These are phyloP conservation scores for Paguma larvata DNA, from an alignment of 2,797 vertebrate species.

Conservation along the genomic window DNA sequence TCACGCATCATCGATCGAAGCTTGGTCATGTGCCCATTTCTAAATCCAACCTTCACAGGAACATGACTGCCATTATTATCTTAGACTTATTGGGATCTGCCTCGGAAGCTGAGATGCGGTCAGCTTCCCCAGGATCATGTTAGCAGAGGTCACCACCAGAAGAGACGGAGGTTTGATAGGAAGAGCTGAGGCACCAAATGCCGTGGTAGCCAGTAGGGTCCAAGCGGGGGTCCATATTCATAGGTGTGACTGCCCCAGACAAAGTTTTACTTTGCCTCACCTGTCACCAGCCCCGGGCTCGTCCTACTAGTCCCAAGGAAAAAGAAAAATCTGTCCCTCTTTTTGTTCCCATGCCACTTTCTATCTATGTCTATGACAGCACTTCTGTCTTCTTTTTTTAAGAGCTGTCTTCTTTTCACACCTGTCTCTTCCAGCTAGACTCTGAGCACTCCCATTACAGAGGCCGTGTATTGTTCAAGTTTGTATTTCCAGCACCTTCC, in stretches of 20 bases:
- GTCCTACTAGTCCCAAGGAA: not conserved
- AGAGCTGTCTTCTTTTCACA: not conserved
- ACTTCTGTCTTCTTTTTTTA: not conserved
- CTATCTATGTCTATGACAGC: not conserved
- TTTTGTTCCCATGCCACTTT: not conserved
- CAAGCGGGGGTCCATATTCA: not conserved
- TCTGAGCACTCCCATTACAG: not conserved
- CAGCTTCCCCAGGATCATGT: not conserved
- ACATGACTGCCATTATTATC: not conserved
- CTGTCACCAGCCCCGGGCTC: not conserved
- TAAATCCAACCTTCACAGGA: not conserved
- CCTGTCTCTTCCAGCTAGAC: not conserved
- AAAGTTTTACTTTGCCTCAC: not conserved
- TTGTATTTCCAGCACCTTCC: not conserved
- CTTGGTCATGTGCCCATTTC: not conserved
- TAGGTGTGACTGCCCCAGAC: not conserved
- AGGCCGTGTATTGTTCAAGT: not conserved
- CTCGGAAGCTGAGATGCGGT: not conserved
- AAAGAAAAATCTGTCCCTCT: not conserved
- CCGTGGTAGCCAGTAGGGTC: rapidly evolving
- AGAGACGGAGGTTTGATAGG: not conserved
- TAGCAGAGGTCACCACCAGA: not conserved
- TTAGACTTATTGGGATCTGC: not conserved
- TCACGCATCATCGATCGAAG: not conserved
- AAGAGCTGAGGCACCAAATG: not conserved